Conservation (phyloP, 2,888 invertebrate species). For the Harpalus rubripes region DNA sequence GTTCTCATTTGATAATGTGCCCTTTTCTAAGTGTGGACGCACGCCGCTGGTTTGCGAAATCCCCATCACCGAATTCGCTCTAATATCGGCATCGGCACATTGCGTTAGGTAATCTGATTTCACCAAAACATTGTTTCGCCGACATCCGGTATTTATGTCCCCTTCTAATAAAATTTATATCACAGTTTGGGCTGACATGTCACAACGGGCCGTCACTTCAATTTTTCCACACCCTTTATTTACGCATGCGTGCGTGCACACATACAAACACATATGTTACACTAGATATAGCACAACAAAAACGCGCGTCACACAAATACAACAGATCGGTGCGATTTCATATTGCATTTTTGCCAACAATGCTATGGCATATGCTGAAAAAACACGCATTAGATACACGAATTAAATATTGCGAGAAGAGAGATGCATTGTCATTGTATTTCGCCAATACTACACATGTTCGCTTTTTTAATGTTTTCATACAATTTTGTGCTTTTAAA, state of each 20-base stretch:
- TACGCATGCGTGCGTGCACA: conserved; percentile 43
- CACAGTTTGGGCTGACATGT: conserved; percentile 54
- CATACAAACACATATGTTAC: conserved; percentile 54
- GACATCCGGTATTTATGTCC: conserved; percentile 57
- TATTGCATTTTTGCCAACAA: conserved; percentile 1
- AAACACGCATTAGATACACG: conserved; percentile 27
- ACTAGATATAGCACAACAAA: conserved; percentile 42
- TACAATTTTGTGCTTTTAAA: too few relatives aligned
- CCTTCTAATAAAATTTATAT: conserved; percentile 60
- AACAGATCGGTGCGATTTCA: conserved; percentile 29
- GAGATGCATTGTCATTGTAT: background rate
- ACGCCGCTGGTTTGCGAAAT: conserved; percentile 5
- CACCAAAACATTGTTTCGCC: conserved; percentile 56
- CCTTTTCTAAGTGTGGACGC: background rate
- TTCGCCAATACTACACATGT: background rate
- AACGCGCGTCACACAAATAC: conserved; percentile 13
- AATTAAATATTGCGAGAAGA: conserved; percentile 6
- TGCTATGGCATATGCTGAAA: conserved; percentile 29
- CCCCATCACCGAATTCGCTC: conserved; percentile 4
- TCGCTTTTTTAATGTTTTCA: background rate
- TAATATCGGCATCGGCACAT: conserved; percentile 45
- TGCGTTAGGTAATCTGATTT: conserved; percentile 56
- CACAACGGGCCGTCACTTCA: conserved; percentile 48
- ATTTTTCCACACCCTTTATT: conserved; percentile 56
- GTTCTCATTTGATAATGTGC: background rate